phyloP scores from a whole-genome alignment of 1,140 invertebrate species.

The Atopsyche davidsoni region DNA sequence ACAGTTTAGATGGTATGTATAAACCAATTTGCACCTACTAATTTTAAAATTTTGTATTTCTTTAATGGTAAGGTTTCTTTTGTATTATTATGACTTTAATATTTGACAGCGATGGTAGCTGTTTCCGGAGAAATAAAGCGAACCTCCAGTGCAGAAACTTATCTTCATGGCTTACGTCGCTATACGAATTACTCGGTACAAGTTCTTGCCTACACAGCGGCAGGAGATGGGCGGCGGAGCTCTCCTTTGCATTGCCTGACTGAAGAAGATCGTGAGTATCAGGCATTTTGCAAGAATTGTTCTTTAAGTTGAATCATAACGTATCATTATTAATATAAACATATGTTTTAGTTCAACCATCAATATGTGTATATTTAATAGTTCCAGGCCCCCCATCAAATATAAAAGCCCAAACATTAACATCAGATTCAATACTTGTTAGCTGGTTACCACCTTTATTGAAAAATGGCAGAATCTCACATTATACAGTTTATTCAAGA shows the following conservation, averaged over 20 bases:
- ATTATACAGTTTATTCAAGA: slow-evolving; percentile 74
- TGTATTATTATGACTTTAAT: too few species aligned
- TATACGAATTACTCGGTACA: slow-evolving; percentile 76
- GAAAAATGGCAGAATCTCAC: slow-evolving; percentile 72
- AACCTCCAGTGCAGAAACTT: slow-evolving; percentile 62
- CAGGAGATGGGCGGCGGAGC: slow-evolving; percentile 71
- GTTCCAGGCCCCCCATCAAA: slow-evolving; percentile 74
- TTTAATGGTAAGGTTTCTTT: slow-evolving; percentile 4
- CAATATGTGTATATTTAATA: slow-evolving; percentile 37
- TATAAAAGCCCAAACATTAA: slow-evolving; percentile 73
- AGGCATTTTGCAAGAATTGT: too few species aligned
- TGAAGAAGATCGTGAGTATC: slow-evolving; percentile 67
- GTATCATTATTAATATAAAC: too few species aligned
- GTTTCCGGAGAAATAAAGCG: slow-evolving; percentile 53
- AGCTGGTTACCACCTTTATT: slow-evolving; percentile 76
- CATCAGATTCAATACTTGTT: slow-evolving; percentile 71
- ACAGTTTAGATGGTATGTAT: slow-evolving; percentile 11
- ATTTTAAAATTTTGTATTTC: neutral
- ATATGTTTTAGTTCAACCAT: too few species aligned
- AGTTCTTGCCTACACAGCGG: slow-evolving; percentile 73
- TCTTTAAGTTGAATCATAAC: too few species aligned
- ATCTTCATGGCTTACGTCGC: slow-evolving; percentile 61
- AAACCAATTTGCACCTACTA: neutral
- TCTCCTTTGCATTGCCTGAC: slow-evolving; percentile 66
- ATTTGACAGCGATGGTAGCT: slow-evolving; percentile 9